Evolutionary conservation across 2,888 invertebrate genomes (phyloP).

Genomic region (Carabus problematicus): DNA sequence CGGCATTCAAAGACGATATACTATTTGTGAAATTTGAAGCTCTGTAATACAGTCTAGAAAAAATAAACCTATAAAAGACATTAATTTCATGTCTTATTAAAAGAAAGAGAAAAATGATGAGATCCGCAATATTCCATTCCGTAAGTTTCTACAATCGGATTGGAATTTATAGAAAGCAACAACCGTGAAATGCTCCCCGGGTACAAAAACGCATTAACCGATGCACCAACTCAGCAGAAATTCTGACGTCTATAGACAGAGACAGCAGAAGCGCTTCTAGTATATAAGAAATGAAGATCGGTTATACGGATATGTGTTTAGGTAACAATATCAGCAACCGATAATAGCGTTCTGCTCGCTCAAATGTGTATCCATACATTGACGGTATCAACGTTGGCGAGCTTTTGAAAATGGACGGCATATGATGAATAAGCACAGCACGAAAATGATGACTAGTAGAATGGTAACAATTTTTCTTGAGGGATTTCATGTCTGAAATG

Average conservation of each 20-base stretch:
- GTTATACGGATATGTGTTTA: too few relatives aligned
- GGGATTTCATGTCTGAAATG: slow-evolving; percentile 20
- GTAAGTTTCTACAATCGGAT: slow-evolving; percentile 10
- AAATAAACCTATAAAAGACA: slow-evolving; percentile 1
- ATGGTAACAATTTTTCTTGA: slow-evolving; percentile 38
- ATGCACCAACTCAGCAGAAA: slow-evolving; percentile 37
- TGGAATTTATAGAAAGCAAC: slow-evolving; percentile 40
- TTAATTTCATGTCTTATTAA: too few relatives aligned
- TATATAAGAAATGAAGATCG: not conserved
- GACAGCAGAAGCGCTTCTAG: not conserved
- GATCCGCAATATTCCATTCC: slow-evolving; percentile 5
- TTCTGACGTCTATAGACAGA: slow-evolving; percentile 2
- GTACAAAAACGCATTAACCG: slow-evolving; percentile 26
- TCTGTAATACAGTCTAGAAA: slow-evolving; percentile 1
- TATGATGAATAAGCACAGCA: slow-evolving; percentile 27
- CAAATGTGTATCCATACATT: slow-evolving; percentile 11
- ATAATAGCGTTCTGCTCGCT: too few relatives aligned
- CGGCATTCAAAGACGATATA: not conserved
- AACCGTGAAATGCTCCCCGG: slow-evolving; percentile 19
- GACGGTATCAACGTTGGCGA: slow-evolving; percentile 22
- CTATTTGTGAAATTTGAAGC: not conserved
- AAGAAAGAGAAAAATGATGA: not conserved
- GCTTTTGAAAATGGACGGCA: slow-evolving; percentile 23
- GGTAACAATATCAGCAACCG: too few relatives aligned
- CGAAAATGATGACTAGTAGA: slow-evolving; percentile 36